These are phyloP conservation scores for Palythoa caribaeorum DNA, from an alignment of 92 coral and sea anemone genomes.

Conservation along the genomic window DNA sequence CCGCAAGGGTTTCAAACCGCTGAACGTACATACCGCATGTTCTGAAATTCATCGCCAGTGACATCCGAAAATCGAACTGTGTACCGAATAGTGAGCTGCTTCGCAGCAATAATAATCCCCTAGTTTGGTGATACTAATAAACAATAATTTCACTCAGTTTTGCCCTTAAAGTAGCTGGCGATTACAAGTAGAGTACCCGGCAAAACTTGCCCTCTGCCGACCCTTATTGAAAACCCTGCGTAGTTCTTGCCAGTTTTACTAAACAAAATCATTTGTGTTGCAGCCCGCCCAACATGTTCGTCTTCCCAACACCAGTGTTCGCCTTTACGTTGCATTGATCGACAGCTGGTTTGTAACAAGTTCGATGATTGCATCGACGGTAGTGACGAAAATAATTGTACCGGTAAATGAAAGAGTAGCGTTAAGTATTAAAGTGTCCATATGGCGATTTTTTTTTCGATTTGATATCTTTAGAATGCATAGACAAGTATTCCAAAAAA, in stretches of 20 bases:
- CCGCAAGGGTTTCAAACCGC: no score
- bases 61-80: no score
- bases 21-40: no score
- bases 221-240: neutral
- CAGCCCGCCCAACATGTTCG: slow-evolving; percentile 6
- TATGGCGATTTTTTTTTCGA: no score
- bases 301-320: slow-evolving; percentile 2
- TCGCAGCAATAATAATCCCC: no score
- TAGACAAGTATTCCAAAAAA: no score
- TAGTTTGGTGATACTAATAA: no score
- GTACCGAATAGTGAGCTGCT: no score
- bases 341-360: slow-evolving; percentile 38
- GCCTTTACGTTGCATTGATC: slow-evolving; percentile 7
- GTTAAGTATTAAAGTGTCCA: neutral
- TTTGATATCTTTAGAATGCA: no score
- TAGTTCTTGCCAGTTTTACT: neutral
- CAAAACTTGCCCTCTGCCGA: neutral
- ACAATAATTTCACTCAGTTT: no score
- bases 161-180: no score
- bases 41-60: no score
- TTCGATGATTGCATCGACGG: slow-evolving; percentile 33
- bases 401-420: neutral
- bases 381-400: slow-evolving; percentile 30
- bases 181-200: neutral
- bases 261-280: neutral